Evolutionary conservation across 2,888 invertebrate species (phyloP).

Genomic region (Napeogenes sylphis): DNA sequence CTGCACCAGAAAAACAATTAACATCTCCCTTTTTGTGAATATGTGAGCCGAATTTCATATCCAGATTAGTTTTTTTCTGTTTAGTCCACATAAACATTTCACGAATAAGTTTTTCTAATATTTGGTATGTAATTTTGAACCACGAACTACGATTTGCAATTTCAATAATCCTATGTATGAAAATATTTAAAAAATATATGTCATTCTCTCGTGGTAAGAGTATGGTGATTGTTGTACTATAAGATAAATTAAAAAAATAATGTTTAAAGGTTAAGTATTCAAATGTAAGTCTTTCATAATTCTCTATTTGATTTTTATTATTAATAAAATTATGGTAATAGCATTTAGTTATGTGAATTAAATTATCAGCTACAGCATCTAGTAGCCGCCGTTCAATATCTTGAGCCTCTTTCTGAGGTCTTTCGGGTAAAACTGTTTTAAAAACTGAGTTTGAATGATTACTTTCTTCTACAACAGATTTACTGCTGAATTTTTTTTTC

Average conservation of each 20-base stretch:
- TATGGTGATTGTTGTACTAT: conserved; percentile 35
- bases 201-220: conserved; percentile 45
- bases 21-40: no score
- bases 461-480: neutral
- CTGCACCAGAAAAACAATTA: no score
- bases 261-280: conserved; percentile 28
- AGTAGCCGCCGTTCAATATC: conserved; percentile 3
- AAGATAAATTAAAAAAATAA: conserved; percentile 43
- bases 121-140: neutral
- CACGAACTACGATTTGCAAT: conserved; percentile 10
- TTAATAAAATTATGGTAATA: neutral
- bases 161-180: conserved; percentile 35
- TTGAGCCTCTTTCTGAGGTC: neutral
- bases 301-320: neutral
- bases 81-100: conserved; percentile 20
- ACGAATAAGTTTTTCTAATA: neutral
- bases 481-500: neutral
- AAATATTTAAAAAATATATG: conserved; percentile 33
- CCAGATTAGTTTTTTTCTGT: neutral
- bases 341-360: conserved; percentile 16
- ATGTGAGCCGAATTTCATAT: neutral
- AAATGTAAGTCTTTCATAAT: neutral
- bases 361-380: conserved; percentile 27
- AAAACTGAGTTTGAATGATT: neutral
- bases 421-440: neutral